Percentiles rank a stretch among this genome's conserved stretches.
Evolutionary conservation across 2,113 vertebrate species (phyloP).

Genomic region (Physeter macrocephalus): DNA sequence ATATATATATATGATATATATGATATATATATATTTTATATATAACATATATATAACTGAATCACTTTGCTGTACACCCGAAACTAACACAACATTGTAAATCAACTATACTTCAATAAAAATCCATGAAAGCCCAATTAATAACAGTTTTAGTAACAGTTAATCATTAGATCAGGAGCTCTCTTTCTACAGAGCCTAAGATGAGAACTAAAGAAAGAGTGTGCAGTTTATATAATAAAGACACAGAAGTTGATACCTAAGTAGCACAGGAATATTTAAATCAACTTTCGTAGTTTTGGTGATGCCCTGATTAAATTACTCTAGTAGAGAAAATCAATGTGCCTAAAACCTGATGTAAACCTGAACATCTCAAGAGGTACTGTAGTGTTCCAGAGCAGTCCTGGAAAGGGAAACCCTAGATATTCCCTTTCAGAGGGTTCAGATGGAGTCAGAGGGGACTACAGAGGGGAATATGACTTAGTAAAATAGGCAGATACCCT

Average conservation of each 20-base stretch:
- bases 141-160: background rate
- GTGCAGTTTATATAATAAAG: background rate
- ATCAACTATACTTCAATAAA: no score
- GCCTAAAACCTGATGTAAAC: background rate
- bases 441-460: background rate
- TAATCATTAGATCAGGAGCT: background rate
- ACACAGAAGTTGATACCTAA: background rate
- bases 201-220: background rate
- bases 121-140: background rate
- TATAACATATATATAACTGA: no score
- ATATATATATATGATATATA: no score
- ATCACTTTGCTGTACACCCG: no score
- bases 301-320: background rate
- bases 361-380: background rate
- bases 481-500: background rate
- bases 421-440: background rate
- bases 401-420: background rate
- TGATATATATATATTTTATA: no score
- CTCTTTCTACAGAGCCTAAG: background rate
- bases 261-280: background rate
- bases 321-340: background rate
- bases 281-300: background rate
- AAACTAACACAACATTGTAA: no score
- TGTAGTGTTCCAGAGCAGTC: background rate
- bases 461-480: background rate